Percentiles rank a stretch among this genome's conserved stretches.
Evolutionary conservation across 37 sponge, comb jelly and placozoan genomes (phyloP).

Genomic region (Haliclona indistincta): DNA sequence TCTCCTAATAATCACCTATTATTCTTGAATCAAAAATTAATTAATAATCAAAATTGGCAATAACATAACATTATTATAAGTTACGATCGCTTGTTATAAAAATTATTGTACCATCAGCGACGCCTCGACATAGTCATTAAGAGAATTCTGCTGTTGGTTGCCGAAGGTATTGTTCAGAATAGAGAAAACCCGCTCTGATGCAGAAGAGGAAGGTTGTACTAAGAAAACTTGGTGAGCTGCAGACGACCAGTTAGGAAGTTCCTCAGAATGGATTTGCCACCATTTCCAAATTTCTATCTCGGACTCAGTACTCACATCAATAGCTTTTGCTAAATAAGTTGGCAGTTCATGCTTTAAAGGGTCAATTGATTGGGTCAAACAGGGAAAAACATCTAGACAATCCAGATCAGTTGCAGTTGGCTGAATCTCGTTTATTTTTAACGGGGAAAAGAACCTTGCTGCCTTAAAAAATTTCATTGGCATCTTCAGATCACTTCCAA

Average conservation of each 20-base stretch:
- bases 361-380: slow-evolving; percentile 4
- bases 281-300: slow-evolving; percentile 4
- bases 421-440: slow-evolving; percentile 13
- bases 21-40: neutral
- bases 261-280: slow-evolving; percentile 10
- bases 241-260: slow-evolving; percentile 13
- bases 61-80: neutral
- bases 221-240: neutral
- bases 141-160: slow-evolving; percentile 1
- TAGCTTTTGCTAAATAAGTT: slow-evolving; percentile 14
- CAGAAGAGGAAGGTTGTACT: slow-evolving; percentile 33
- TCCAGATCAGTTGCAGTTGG: slow-evolving; percentile 15
- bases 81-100: neutral
- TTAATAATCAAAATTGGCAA: slow-evolving; percentile 2
- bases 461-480: slow-evolving; percentile 24
- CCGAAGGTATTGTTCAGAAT: slow-evolving; percentile 14
- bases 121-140: slow-evolving; percentile 20
- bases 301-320: neutral
- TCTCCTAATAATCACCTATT: slow-evolving; percentile 13
- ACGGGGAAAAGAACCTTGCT: slow-evolving; percentile 13
- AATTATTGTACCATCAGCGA: slow-evolving; percentile 19
- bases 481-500: neutral
- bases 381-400: neutral
- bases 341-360: slow-evolving; percentile 19
- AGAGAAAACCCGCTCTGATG: slow-evolving; percentile 34